These are phyloP conservation scores for Cryptocephalus moraei DNA, from an alignment of 2,888 invertebrate genomes.

Conservation along the genomic window DNA sequence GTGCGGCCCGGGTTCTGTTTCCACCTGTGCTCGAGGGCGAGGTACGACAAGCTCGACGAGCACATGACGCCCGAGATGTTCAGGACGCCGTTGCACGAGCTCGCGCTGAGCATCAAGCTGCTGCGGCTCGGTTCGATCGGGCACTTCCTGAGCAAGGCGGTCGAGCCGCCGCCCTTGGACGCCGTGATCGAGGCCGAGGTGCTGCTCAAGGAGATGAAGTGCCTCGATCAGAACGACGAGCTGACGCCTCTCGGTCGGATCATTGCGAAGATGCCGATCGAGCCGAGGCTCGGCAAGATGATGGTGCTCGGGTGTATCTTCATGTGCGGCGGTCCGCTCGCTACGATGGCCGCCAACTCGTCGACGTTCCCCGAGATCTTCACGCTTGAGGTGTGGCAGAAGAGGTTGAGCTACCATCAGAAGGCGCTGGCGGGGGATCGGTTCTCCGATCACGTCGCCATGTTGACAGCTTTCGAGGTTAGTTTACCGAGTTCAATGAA, in stretches of 20 bases:
- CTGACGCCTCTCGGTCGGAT: slow-evolving; percentile 89
- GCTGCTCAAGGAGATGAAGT: slow-evolving; percentile 71
- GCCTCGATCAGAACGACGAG: slow-evolving; percentile 77
- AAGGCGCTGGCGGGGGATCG: slow-evolving; percentile 76
- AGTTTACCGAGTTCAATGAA: too few relatives aligned
- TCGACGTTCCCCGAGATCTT: slow-evolving; percentile 95
- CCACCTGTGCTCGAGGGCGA: slow-evolving; percentile 73
- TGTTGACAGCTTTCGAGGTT: slow-evolving; percentile 83
- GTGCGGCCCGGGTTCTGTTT: slow-evolving; percentile 91
- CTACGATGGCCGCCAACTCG: slow-evolving; percentile 90
- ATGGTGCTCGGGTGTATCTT: slow-evolving; percentile 81
- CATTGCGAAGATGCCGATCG: slow-evolving; percentile 88
- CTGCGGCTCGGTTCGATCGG: slow-evolving; percentile 85
- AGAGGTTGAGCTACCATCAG: slow-evolving; percentile 74
- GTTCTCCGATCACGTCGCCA: slow-evolving; percentile 90
- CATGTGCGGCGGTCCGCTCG: slow-evolving; percentile 80
- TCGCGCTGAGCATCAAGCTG: slow-evolving; percentile 84
- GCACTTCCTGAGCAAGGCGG: slow-evolving; percentile 88
- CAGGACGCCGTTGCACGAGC: slow-evolving; percentile 90
- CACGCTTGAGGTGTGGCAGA: slow-evolving; percentile 61
- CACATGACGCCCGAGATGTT: slow-evolving; percentile 97
- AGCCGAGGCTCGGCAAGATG: slow-evolving; percentile 85
- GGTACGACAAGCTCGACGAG: slow-evolving; percentile 63
- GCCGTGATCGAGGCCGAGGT: slow-evolving; percentile 94
- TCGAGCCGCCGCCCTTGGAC: slow-evolving; percentile 94